A percentile compares a stretch with the other conserved stretches of the same genome.
Conservation (phyloP, 2,113 vertebrate genomes). For the Arothron firmamentum region DNA sequence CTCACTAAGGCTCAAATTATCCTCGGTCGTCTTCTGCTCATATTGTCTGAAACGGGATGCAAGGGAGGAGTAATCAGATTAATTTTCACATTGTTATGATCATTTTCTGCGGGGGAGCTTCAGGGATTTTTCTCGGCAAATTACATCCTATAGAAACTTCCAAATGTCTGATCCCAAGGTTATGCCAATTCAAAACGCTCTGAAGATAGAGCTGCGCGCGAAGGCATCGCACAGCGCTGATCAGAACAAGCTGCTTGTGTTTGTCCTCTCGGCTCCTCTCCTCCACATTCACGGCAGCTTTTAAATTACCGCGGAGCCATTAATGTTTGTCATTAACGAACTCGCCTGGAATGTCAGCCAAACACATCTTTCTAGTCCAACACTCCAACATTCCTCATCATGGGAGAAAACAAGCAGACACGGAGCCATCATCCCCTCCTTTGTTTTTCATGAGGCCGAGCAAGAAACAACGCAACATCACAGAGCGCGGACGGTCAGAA, state of each 20-base stretch:
- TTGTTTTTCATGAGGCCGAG: not conserved
- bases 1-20: no score
- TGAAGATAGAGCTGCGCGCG: no score
- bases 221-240: not conserved
- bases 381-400: not conserved
- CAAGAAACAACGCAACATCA: not conserved
- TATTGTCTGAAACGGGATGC: no score
- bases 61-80: not conserved
- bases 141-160: no score
- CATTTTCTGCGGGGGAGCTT: not conserved
- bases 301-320: not conserved
- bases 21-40: no score
- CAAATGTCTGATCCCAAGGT: not conserved
- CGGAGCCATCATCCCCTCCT: not conserved
- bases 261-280: not conserved
- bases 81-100: not conserved
- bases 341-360: not conserved
- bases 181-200: constrained; percentile 1
- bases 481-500: not conserved
- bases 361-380: not conserved
- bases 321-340: no score
- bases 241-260: not conserved
- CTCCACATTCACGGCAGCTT: not conserved
- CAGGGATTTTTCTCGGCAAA: not conserved
- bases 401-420: not conserved